Conservation (phyloP, 2,888 invertebrate genomes). For the Entomobrya proxima region DNA sequence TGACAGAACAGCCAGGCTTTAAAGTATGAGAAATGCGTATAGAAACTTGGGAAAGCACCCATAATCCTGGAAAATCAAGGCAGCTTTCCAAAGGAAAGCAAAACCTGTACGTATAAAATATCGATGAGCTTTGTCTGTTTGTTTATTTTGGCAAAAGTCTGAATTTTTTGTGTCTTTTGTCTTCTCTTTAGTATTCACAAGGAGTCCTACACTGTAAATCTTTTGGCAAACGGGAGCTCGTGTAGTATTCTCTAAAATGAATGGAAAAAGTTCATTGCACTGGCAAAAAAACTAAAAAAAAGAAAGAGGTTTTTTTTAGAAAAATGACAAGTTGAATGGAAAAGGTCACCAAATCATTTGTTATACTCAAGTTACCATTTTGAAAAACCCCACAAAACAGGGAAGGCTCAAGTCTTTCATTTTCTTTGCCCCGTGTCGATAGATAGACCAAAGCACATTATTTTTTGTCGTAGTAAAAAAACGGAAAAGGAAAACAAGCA, state of each 20-base stretch:
- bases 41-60: not conserved
- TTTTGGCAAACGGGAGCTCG: not conserved
- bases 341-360: slow-evolving; percentile 50
- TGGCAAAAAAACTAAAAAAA: not conserved
- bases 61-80: slow-evolving; percentile 49
- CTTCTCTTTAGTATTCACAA: not conserved
- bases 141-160: slow-evolving; percentile 57
- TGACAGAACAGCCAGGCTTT: not conserved
- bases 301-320: slow-evolving; percentile 1
- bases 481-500: not conserved
- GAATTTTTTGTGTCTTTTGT: slow-evolving; percentile 1
- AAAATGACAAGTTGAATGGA: not conserved
- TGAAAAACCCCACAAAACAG: not conserved
- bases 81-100: slow-evolving; percentile 19
- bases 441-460: slow-evolving; percentile 26
- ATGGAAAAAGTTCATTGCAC: slow-evolving; percentile 50
- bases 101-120: not conserved
- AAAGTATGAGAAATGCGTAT: not conserved
- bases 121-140: slow-evolving; percentile 44
- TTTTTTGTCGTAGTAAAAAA: not conserved
- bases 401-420: not conserved
- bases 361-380: slow-evolving; percentile 18
- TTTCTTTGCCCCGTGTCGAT: not conserved
- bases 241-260: too few species aligned
- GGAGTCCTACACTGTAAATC: slow-evolving; percentile 1